phyloP scores from a whole-genome alignment of 2,797 vertebrate genomes.

The Centroberyx gerrardi region DNA sequence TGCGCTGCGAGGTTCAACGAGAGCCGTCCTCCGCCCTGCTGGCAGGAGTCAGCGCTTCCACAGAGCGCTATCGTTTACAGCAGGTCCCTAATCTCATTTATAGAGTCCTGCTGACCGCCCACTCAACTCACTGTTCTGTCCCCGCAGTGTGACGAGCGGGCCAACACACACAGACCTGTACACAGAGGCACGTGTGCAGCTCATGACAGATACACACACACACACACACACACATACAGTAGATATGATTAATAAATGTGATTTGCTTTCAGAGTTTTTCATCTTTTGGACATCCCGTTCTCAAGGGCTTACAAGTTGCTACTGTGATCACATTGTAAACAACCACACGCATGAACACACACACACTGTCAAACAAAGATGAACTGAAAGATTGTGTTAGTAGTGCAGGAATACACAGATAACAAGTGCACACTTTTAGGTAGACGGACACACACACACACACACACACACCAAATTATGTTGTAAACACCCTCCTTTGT shows the following conservation, averaged over 20 bases:
- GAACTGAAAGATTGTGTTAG: too few species aligned
- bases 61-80: constrained; percentile 35
- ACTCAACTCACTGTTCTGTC: constrained; percentile 34
- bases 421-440: background rate
- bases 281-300: constrained; percentile 5
- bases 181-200: background rate
- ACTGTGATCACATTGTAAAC: background rate
- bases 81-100: constrained; percentile 55
- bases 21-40: constrained; percentile 6
- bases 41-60: constrained; percentile 10
- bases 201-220: background rate
- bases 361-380: too few species aligned
- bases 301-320: background rate
- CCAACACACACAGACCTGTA: constrained; percentile 4
- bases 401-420: background rate
- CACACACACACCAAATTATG: constrained; percentile 17
- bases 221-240: background rate
- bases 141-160: constrained; percentile 20
- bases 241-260: constrained; percentile 24
- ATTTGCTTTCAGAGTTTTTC: constrained; percentile 21
- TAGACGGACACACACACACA: background rate
- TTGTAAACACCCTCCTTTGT: constrained; percentile 34
- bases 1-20: background rate
- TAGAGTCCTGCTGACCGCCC: constrained; percentile 32
- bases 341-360: background rate